Conservation (phyloP, 2,797 vertebrate genomes). For the Schizothorax lantsangensis region DNA sequence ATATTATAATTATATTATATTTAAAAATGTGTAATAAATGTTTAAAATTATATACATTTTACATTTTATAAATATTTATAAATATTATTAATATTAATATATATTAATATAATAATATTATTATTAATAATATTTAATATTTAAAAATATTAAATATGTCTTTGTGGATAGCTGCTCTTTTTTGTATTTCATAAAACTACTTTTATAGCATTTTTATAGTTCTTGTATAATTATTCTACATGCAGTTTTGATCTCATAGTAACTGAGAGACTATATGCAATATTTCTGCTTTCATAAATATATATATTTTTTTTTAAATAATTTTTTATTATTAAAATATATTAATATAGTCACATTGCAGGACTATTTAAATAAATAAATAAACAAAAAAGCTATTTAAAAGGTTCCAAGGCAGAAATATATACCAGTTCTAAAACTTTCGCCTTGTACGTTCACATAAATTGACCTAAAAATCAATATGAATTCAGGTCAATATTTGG, state of each 20-base stretch:
- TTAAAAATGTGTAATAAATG: not conserved
- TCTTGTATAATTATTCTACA: not conserved
- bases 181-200: not conserved
- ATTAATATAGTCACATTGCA: not conserved
- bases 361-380: not conserved
- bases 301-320: not conserved
- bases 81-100: not conserved
- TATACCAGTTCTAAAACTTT: not conserved
- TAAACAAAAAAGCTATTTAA: not conserved
- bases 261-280: not conserved
- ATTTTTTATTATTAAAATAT: not conserved
- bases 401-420: not conserved
- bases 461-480: not conserved
- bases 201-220: not conserved
- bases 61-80: not conserved
- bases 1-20: not conserved
- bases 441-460: not conserved
- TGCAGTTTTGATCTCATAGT: not conserved
- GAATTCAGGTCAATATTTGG: not conserved
- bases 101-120: not conserved
- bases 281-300: not conserved
- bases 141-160: not conserved
- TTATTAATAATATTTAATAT: not conserved
- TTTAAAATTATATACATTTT: not conserved
- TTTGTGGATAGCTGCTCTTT: not conserved